These are phyloP conservation scores for Beroe forskalii DNA, from an alignment of 37 sponge, comb jelly and placozoan genomes.

Conservation along the genomic window DNA sequence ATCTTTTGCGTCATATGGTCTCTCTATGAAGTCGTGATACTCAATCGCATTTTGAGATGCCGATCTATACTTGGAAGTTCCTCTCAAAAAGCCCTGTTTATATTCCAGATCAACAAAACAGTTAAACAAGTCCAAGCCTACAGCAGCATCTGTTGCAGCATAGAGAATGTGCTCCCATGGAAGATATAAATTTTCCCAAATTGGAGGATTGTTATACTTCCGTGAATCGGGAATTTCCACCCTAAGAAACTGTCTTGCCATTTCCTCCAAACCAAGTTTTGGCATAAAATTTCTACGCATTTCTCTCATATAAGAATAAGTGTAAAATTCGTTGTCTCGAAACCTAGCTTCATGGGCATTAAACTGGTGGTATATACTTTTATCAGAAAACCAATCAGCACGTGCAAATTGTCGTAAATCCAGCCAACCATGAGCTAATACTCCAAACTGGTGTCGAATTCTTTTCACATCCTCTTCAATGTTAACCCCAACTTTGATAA, in stretches of 20 bases:
- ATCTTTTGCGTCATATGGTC: no score
- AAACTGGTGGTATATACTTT: background rate
- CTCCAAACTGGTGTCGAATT: background rate
- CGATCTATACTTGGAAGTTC: no score
- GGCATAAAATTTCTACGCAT: constrained; percentile 13
- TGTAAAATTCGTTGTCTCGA: background rate
- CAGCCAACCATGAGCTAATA: background rate
- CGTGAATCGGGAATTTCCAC: no score
- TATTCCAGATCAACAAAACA: background rate
- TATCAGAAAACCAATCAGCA: background rate
- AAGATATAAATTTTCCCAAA: no score
- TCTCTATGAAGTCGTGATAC: no score
- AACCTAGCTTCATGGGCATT: background rate
- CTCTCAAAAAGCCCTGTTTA: no score
- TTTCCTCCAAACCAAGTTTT: background rate
- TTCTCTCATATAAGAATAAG: background rate
- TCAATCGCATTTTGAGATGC: no score
- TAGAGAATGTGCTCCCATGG: no score
- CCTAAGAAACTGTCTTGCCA: no score
- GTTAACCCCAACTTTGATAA: constrained; percentile 5
- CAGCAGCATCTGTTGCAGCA: constrained; percentile 18
- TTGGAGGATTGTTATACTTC: no score
- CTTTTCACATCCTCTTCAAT: constrained; percentile 1
- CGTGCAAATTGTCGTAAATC: background rate
- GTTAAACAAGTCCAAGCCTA: background rate